Evolutionary conservation across 2,797 vertebrate species (phyloP).

Genomic region (Uromys caudimaculatus): DNA sequence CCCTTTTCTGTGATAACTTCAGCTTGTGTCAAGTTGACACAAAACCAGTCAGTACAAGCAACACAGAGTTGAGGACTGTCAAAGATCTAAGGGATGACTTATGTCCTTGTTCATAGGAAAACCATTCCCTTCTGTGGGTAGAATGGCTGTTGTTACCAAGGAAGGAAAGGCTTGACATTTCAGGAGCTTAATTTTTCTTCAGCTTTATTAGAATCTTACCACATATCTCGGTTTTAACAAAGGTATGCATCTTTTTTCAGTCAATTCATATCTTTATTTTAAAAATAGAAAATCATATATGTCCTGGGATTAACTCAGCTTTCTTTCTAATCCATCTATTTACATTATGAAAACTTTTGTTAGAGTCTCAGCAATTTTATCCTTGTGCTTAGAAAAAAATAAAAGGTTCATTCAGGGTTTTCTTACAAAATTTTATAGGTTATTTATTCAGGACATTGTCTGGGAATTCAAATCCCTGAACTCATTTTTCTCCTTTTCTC

Average conservation of each 20-base stretch:
- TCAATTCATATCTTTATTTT: neutral
- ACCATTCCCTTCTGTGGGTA: neutral
- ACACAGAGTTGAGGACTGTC: neutral
- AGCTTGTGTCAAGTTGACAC: too few relatives aligned
- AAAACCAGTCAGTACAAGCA: neutral
- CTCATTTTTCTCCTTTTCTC: neutral
- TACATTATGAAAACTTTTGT: neutral
- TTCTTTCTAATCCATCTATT: neutral
- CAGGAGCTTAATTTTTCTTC: neutral
- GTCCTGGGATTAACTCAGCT: neutral
- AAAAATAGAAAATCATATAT: neutral
- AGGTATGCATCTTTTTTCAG: neutral
- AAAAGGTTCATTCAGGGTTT: neutral
- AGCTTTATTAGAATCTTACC: neutral
- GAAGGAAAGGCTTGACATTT: neutral
- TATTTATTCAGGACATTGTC: neutral
- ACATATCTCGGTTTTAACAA: neutral
- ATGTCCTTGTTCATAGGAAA: neutral
- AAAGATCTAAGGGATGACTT: neutral
- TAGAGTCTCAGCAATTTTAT: neutral
- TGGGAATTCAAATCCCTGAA: neutral
- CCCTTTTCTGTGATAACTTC: too few relatives aligned
- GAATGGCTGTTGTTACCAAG: neutral
- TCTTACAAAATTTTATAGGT: neutral
- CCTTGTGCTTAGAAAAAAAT: neutral